Base-by-base conservation (phyloP, 2,113 vertebrate species). In the Chionodraco myersi region DNA sequence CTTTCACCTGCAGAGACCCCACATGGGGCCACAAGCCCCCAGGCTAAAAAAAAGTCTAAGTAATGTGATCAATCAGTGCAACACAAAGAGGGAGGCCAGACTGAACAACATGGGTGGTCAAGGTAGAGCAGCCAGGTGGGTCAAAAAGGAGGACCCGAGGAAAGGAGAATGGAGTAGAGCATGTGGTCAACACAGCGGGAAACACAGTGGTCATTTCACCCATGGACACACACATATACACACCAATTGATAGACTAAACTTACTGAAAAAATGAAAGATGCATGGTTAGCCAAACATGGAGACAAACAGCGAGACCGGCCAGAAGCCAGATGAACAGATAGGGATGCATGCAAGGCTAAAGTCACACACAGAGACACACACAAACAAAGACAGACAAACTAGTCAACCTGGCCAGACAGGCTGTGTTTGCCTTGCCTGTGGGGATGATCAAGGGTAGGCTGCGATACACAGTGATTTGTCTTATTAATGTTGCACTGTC, bases 191-290 rank as follows among this genome's bases (percentile, higher is more conserved):
- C 83, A 53, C 87, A 81, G 90, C 62, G 48, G 89, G 83, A 89
- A 82, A 67, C 78, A 79, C 72, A 78, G 79, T 85, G 88, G 89
- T 84, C 88, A 93, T 91, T 92, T 93, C 90, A 92, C 82, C 88
- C 90, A 89, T 90, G 86, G 82, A 89, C 80, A 91, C 83, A 91
- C 91, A 88, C 69, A 77, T 23, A 78, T 75, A 82, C 83, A 83
- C 69, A 73, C 54, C 58, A 70, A 80, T 62, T 87, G 84, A 85
- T 78, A 67, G 77, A 21, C 21, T 21, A 21, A 21, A 75, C 60
- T 34, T 66, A 71, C 76, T 77, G 88, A 90, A 88, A 83, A 79
- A 76, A 86, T 80, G 78, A 84, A 81, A 75, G 63, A 85, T 86
- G 88, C 86, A 85, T 68, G 77, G 77, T 88, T 75, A 87, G 66